Conservation (phyloP, 2,888 invertebrate genomes). For the Volucella inanis region DNA sequence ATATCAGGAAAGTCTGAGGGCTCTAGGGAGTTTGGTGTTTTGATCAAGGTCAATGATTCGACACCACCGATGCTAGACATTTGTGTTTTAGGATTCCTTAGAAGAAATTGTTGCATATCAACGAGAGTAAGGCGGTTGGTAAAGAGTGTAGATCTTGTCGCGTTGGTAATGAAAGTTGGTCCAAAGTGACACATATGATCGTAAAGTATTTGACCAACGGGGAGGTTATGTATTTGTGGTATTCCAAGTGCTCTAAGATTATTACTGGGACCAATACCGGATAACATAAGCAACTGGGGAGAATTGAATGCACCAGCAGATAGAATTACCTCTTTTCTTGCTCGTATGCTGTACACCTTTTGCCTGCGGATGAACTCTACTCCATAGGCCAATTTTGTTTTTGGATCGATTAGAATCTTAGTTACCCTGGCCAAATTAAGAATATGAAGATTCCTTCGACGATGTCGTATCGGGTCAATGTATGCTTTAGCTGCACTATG, state of each 20-base stretch:
- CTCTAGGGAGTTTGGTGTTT: conserved; percentile 85
- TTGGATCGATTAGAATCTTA: conserved; percentile 87
- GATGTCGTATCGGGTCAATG: conserved; percentile 84
- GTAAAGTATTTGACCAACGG: conserved; percentile 87
- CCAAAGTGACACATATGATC: conserved; percentile 84
- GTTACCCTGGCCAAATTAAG: conserved; percentile 86
- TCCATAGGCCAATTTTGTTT: conserved; percentile 87
- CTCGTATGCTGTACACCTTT: conserved; percentile 84
- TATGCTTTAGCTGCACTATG: conserved; percentile 88
- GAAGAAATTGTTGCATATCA: conserved; percentile 75
- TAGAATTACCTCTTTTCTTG: conserved; percentile 91
- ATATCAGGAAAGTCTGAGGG: conserved; percentile 87
- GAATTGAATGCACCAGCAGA: conserved; percentile 94
- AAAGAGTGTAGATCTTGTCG: conserved; percentile 78
- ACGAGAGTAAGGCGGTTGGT: conserved; percentile 67
- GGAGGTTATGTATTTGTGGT: conserved; percentile 86
- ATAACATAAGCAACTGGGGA: conserved; percentile 94
- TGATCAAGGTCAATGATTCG: conserved; percentile 87
- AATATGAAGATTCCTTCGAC: conserved; percentile 87
- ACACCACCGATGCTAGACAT: conserved; percentile 85
- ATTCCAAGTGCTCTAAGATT: conserved; percentile 85
- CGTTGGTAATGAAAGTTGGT: conserved; percentile 81
- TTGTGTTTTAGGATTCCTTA: conserved; percentile 82
- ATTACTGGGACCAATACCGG: conserved; percentile 87
- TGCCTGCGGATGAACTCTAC: conserved; percentile 86